These are phyloP conservation scores for Sylvia atricapilla DNA, from an alignment of 2,113 vertebrate genomes.

Conservation along the genomic window DNA sequence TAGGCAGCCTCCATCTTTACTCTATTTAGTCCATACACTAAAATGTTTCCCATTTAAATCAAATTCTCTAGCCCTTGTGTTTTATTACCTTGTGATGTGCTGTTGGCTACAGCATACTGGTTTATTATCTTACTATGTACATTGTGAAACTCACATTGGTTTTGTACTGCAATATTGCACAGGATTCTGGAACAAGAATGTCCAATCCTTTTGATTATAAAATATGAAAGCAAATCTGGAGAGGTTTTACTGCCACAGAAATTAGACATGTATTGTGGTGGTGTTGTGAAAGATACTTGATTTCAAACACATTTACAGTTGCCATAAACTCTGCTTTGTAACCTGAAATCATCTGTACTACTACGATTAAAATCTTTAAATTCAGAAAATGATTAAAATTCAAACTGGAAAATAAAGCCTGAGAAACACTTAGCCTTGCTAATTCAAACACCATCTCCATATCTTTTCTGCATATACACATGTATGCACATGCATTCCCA, in stretches of 20 bases:
- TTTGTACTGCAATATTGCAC: background rate
- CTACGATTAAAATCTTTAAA: background rate
- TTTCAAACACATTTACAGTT: background rate
- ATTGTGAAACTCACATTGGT: background rate
- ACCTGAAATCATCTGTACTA: background rate
- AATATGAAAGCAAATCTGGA: background rate
- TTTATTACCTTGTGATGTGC: slow-evolving; percentile 6
- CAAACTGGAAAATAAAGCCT: background rate
- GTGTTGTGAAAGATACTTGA: background rate
- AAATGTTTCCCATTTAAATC: background rate
- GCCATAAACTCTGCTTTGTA: background rate
- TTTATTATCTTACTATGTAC: background rate
- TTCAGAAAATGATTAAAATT: background rate
- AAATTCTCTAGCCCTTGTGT: background rate
- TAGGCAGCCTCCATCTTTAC: background rate
- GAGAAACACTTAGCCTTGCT: background rate
- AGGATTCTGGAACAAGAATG: background rate
- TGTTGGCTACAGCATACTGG: background rate
- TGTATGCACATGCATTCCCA: slow-evolving; percentile 23
- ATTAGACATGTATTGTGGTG: background rate
- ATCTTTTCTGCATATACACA: slow-evolving; percentile 15
- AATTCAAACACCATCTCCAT: background rate
- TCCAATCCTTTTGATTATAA: background rate
- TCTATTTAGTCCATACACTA: background rate
- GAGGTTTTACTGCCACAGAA: background rate